These are phyloP conservation scores for Toxonevra muliebris DNA, from an alignment of 2,888 invertebrate genomes.

Conservation along the genomic window DNA sequence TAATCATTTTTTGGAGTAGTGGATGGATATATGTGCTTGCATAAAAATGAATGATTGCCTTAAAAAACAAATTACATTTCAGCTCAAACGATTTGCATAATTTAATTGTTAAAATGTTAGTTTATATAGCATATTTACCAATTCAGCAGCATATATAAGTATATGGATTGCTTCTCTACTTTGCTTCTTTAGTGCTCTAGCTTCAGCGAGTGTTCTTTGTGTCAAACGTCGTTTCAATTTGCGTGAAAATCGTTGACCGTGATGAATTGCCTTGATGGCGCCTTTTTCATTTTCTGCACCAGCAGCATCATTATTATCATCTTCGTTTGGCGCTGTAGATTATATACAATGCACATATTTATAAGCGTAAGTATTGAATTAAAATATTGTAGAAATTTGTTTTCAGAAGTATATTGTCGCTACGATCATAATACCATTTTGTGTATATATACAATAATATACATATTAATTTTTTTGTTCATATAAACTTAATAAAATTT, in stretches of 20 bases:
- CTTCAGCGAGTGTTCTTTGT: slow-evolving; percentile 80
- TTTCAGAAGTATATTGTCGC: too few species aligned
- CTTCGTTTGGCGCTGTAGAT: slow-evolving; percentile 49
- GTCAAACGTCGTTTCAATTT: slow-evolving; percentile 82
- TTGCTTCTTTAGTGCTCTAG: slow-evolving; percentile 82
- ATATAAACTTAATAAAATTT: not conserved
- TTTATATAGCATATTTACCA: slow-evolving; percentile 68
- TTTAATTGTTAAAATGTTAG: too few species aligned
- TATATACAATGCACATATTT: slow-evolving; percentile 38
- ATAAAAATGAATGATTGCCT: too few species aligned
- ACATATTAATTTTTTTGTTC: too few species aligned
- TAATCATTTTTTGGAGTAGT: too few species aligned
- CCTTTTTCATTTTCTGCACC: slow-evolving; percentile 56
- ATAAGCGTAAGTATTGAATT: not conserved
- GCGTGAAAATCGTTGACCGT: slow-evolving; percentile 78
- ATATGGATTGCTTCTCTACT: slow-evolving; percentile 79
- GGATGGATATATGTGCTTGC: too few species aligned
- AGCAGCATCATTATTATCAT: slow-evolving; percentile 48
- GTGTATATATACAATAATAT: not conserved
- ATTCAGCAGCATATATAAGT: slow-evolving; percentile 78
- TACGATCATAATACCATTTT: too few species aligned
- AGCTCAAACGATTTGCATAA: too few species aligned
- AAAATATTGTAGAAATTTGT: not conserved
- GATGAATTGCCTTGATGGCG: slow-evolving; percentile 80
- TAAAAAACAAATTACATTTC: too few species aligned